These are phyloP conservation scores for Syrista parreyssii DNA, from an alignment of 2,888 invertebrate species.

Conservation along the genomic window DNA sequence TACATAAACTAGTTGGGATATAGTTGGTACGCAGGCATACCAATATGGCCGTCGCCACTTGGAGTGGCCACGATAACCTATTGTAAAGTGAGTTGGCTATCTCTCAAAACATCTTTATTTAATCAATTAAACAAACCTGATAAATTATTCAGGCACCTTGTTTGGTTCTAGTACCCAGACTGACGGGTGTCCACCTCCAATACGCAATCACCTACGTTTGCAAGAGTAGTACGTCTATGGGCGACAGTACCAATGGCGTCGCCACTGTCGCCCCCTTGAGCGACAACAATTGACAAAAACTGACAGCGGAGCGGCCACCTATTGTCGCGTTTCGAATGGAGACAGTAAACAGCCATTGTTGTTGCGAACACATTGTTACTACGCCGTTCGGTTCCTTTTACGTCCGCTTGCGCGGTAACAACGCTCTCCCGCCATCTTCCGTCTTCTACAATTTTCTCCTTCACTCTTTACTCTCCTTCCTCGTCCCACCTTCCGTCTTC, in stretches of 20 bases:
- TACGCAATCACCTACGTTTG: not conserved
- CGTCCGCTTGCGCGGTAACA: no score
- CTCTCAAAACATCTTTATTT: conserved; percentile 26
- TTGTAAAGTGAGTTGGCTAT: not conserved
- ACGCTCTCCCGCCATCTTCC: no score
- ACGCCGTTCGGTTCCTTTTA: conserved; percentile 20
- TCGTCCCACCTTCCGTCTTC: no score
- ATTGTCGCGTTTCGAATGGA: conserved; percentile 57
- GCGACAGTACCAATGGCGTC: conserved; percentile 2
- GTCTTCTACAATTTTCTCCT: no score
- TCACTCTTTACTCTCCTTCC: no score
- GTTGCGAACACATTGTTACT: conserved; percentile 39
- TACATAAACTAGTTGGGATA: no score
- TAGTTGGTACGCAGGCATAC: no score
- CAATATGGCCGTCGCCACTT: no score
- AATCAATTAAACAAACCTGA: conserved; percentile 59
- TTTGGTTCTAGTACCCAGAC: conserved; percentile 13
- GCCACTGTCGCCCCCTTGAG: conserved; percentile 29
- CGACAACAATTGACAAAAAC: conserved; percentile 59
- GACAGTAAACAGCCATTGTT: conserved; percentile 62
- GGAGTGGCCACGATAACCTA: no score
- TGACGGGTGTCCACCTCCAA: conserved; percentile 1
- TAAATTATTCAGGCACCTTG: conserved; percentile 52
- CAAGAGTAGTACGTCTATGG: conserved; percentile 11
- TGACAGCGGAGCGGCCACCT: conserved; percentile 56